phyloP scores from a whole-genome alignment of 2,113 vertebrate genomes.

The Trinectes maculatus region DNA sequence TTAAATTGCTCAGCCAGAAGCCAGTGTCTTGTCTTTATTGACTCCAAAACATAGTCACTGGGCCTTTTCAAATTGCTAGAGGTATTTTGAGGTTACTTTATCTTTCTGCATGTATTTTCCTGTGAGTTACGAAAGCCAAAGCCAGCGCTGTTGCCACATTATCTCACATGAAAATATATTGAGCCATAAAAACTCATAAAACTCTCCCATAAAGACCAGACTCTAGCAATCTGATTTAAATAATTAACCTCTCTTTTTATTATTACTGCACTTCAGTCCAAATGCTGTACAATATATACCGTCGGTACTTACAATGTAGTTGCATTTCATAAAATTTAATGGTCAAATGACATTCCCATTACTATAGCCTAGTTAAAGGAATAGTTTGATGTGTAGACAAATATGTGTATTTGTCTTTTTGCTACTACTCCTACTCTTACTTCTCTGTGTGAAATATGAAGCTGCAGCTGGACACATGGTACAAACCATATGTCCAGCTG shows the following conservation, averaged over 20 bases:
- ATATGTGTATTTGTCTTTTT: background rate
- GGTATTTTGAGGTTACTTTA: too few relatives aligned
- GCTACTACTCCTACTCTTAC: background rate
- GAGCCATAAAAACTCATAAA: background rate
- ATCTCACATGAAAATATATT: background rate
- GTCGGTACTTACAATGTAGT: background rate
- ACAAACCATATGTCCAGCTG: too few relatives aligned
- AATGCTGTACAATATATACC: background rate
- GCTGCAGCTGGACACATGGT: background rate
- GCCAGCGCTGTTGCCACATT: background rate
- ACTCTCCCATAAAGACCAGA: slow-evolving; percentile 1
- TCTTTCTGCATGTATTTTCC: too few relatives aligned
- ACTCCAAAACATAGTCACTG: too few relatives aligned
- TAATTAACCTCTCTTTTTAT: background rate
- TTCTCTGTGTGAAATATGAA: background rate
- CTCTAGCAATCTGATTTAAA: background rate
- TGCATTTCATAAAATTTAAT: slow-evolving; percentile 1
- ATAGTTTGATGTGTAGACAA: background rate
- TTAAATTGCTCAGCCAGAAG: too few relatives aligned
- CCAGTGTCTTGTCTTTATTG: too few relatives aligned
- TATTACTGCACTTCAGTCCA: background rate
- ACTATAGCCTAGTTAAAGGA: too few relatives aligned
- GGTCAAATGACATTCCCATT: background rate
- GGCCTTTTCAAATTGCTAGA: too few relatives aligned
- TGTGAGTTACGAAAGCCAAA: too few relatives aligned